These are phyloP conservation scores for Frankliniella intonsa DNA, from an alignment of 2,888 invertebrate genomes.

Conservation along the genomic window DNA sequence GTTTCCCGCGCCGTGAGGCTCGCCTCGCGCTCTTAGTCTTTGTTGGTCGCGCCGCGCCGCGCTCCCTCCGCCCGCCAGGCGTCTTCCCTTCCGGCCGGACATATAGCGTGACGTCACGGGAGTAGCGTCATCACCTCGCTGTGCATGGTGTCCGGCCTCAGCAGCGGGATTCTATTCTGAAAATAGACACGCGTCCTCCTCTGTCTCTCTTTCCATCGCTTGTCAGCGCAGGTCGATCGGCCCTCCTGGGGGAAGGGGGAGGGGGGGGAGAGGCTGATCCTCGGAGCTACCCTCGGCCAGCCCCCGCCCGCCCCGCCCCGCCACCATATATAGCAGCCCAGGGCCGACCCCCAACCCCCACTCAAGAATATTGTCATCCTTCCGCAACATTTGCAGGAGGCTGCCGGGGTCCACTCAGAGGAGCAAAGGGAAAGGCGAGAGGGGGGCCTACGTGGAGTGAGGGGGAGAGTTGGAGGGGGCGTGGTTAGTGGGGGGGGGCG, in stretches of 20 bases:
- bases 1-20: not conserved
- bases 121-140: too few species aligned
- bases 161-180: too few species aligned
- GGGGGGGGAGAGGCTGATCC: too few species aligned
- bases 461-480: not conserved
- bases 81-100: not conserved
- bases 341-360: not conserved
- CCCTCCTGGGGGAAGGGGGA: too few species aligned
- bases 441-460: not conserved
- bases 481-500: too few species aligned
- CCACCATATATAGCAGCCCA: not conserved
- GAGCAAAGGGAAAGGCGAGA: not conserved
- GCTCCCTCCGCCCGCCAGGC: not conserved
- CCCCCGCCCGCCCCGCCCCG: not conserved
- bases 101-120: too few species aligned
- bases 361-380: not conserved
- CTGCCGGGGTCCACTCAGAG: not conserved
- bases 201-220: too few species aligned
- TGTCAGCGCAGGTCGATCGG: too few species aligned
- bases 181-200: too few species aligned
- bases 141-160: too few species aligned
- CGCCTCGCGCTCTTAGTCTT: not conserved
- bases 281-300: not conserved
- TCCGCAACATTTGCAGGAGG: not conserved
- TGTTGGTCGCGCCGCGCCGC: not conserved